phyloP scores from a whole-genome alignment of 2,113 vertebrate genomes.

The Sorex fumeus region DNA sequence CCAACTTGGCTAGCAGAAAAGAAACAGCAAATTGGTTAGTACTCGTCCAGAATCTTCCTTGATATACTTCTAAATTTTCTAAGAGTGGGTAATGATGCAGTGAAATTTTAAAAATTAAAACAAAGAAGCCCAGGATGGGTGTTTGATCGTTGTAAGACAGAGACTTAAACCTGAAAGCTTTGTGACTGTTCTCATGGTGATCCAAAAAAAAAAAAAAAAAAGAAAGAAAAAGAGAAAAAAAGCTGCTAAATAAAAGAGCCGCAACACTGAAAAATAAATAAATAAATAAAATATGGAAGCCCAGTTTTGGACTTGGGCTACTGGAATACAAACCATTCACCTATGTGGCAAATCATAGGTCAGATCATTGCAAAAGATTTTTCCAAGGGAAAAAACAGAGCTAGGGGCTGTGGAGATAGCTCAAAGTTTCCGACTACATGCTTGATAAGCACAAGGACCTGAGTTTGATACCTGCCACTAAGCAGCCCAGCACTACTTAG shows the following conservation, averaged over 20 bases:
- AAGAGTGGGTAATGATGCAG: background rate
- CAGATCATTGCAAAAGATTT: background rate
- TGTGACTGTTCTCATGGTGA: no score
- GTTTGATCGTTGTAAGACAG: no score
- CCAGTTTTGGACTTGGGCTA: background rate
- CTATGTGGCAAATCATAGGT: background rate
- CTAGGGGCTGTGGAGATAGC: no score
- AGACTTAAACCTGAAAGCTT: no score
- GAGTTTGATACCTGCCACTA: no score
- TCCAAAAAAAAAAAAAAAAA: no score
- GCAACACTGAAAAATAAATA: no score
- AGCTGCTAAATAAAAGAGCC: no score
- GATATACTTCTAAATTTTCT: background rate
- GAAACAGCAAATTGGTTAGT: constrained; percentile 50
- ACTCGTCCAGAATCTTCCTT: background rate
- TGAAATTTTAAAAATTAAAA: constrained; percentile 20
- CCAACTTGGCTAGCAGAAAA: constrained; percentile 94
- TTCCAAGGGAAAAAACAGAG: background rate
- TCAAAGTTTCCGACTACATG: no score
- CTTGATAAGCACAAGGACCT: no score
- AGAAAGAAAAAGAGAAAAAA: no score
- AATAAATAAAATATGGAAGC: background rate
- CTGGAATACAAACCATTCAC: background rate
- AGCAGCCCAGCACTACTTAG: no score
- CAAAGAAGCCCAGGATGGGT: background rate